These are phyloP conservation scores for Neoniphon sammara DNA, from an alignment of 2,797 vertebrate species.

Conservation along the genomic window DNA sequence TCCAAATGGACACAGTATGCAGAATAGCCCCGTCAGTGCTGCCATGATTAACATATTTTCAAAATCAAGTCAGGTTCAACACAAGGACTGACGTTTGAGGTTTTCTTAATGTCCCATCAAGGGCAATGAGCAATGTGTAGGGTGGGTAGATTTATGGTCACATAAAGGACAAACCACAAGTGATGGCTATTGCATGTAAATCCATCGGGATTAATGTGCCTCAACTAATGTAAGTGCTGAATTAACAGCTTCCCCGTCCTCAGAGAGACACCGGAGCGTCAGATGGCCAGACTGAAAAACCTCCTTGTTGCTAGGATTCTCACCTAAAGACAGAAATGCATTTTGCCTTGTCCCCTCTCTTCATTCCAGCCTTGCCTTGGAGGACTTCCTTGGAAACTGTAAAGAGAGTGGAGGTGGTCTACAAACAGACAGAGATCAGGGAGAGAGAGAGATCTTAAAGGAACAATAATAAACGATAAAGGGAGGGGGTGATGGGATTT, in stretches of 20 bases:
- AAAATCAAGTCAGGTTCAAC: slow-evolving; percentile 22
- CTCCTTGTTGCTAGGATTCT: slow-evolving; percentile 63
- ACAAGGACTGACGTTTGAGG: slow-evolving; percentile 13
- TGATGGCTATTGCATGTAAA: slow-evolving; percentile 66
- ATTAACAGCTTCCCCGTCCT: slow-evolving; percentile 54
- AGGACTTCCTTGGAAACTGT: slow-evolving; percentile 37
- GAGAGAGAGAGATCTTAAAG: slow-evolving; percentile 30
- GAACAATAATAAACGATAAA: slow-evolving; percentile 26
- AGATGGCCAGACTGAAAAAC: slow-evolving; percentile 36
- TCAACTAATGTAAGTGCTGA: slow-evolving; percentile 68
- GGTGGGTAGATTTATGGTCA: slow-evolving; percentile 60
- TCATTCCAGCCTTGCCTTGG: slow-evolving; percentile 32
- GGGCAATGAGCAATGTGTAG: slow-evolving; percentile 57
- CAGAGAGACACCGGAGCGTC: slow-evolving; percentile 38
- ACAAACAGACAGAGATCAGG: slow-evolving; percentile 11
- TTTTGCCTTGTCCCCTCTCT: slow-evolving; percentile 32
- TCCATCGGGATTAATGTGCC: slow-evolving; percentile 76
- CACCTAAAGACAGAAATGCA: slow-evolving; percentile 36
- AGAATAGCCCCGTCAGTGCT: slow-evolving; percentile 13
- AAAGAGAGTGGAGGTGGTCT: slow-evolving; percentile 11
- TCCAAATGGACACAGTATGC: slow-evolving; percentile 15
- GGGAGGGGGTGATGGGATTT: slow-evolving; percentile 3
- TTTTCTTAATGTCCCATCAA: slow-evolving; percentile 52
- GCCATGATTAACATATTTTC: slow-evolving; percentile 25
- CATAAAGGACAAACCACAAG: slow-evolving; percentile 65